These are phyloP conservation scores for Halcyon senegalensis DNA, from an alignment of 2,113 vertebrate species.

Conservation along the genomic window DNA sequence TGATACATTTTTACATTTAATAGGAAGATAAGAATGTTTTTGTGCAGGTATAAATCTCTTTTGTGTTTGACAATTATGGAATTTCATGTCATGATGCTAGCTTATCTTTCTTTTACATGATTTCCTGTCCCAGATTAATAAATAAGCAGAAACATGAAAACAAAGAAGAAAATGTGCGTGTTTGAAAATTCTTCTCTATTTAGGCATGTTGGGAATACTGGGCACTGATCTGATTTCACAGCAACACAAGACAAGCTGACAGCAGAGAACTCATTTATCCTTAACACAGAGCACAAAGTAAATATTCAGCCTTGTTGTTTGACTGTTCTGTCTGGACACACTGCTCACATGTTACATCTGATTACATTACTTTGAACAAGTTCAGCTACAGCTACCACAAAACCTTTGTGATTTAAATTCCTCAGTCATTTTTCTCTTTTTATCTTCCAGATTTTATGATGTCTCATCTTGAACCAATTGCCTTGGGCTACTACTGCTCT, in stretches of 20 bases:
- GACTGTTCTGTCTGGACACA: constrained; percentile 40
- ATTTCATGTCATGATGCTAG: neutral
- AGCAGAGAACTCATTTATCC: constrained; percentile 53
- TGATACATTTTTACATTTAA: neutral
- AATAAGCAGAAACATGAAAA: neutral
- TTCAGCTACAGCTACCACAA: constrained; percentile 10
- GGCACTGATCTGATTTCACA: constrained; percentile 17
- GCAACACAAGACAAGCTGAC: neutral
- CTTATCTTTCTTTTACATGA: neutral
- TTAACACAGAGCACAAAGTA: constrained; percentile 40
- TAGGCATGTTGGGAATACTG: neutral
- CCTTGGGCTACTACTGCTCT: neutral
- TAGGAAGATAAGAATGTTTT: neutral
- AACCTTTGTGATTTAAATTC: constrained; percentile 26
- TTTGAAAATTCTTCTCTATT: constrained; percentile 14
- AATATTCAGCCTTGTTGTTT: constrained; percentile 62
- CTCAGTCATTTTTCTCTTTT: constrained; percentile 9
- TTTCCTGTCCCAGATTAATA: neutral
- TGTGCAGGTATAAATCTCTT: neutral
- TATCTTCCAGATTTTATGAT: constrained; percentile 1
- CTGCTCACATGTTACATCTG: neutral
- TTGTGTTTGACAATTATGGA: neutral
- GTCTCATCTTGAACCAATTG: neutral
- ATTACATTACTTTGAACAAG: constrained; percentile 4
- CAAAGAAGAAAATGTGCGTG: neutral